Base-by-base conservation (phyloP, 2,797 vertebrate genomes). In the Falco rusticolus region DNA sequence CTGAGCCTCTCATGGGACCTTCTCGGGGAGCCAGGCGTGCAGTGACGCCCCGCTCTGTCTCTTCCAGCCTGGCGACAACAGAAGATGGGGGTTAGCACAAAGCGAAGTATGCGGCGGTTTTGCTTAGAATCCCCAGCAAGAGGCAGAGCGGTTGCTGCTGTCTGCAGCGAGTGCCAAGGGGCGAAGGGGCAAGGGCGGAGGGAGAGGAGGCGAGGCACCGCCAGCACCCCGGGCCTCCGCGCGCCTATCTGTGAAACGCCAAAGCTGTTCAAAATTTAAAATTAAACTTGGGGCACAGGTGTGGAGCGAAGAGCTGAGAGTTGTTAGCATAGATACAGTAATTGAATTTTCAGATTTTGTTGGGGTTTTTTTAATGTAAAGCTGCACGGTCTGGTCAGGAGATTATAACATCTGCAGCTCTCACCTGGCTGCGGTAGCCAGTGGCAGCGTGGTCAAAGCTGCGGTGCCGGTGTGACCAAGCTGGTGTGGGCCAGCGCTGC, bases 221-320 rank as follows among this genome's bases (percentile, higher is more conserved):
- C 0, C 1, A 26, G 56, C 1, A 0, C 33, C 37, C 12, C 4
- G 18, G 16, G 25, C 17, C 51, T 26, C 2, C 11, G 19, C 7
- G 5, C 5, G 5, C 9, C 18, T 31, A 4, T 10, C 20, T 47
- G 0, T 20, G 33, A 45, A 43, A n/a, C 1, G 4, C 37, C 51
- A 41, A 31, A 41, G 2, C 6, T 11, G 41, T 11, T 66, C 37
- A 37, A 31, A 37, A 21, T 59, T 17, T 63, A 13, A 31, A 50
- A 39, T 11, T 25, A 14, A 37, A 13, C 53, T 26, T 28, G 53
- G 22, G 41, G 19, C 5, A 3, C 56, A 29, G n/a, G 19, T 3
- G 7, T 16, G 78, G 57, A 28, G 33, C 9, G 72, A 68, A 12
- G n/a, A 37, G 17, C 12, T 0, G 0, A 10, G 57, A 60, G 51